Conservation (phyloP, 2,888 invertebrate species). For the Parthenolecanium corni region DNA sequence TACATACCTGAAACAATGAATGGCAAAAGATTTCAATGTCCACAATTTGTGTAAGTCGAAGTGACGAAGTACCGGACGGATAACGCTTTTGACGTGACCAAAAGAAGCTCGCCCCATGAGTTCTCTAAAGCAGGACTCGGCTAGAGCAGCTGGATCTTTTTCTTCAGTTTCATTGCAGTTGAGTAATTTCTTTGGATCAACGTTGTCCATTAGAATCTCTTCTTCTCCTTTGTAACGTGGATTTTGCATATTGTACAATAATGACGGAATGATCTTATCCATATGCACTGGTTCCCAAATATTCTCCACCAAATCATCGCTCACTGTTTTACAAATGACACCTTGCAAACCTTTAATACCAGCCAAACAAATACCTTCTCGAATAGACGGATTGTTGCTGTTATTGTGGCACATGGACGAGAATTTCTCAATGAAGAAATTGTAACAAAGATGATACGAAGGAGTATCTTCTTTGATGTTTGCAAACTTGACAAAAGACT, state of each 20-base stretch:
- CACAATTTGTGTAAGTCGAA: conserved; percentile 92
- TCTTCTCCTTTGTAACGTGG: conserved; percentile 44
- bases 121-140: conserved; percentile 90
- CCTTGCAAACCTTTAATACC: conserved; percentile 90
- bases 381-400: conserved; percentile 53
- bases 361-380: conserved; percentile 79
- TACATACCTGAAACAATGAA: conserved; percentile 62
- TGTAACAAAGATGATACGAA: conserved; percentile 95
- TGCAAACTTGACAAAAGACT: conserved; percentile 84
- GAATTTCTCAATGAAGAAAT: conserved; percentile 98
- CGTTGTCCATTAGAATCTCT: background rate
- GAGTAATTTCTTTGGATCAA: conserved; percentile 9
- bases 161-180: conserved; percentile 26
- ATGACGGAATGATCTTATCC: conserved; percentile 98
- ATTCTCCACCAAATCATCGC: conserved; percentile 95
- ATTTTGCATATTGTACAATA: conserved; percentile 89
- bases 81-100: conserved; percentile 77
- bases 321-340: conserved; percentile 93
- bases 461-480: conserved; percentile 99
- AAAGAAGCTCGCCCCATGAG: conserved; percentile 89
- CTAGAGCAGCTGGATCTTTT: conserved; percentile 58
- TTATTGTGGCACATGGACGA: conserved; percentile 96
- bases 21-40: conserved; percentile 93
- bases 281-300: conserved; percentile 98
- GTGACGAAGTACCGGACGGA: conserved; percentile 80